A percentile compares a stretch with the other conserved stretches of the same genome.
Conservation (phyloP, 2,888 invertebrate species). For the Cacoxenus indagator region DNA sequence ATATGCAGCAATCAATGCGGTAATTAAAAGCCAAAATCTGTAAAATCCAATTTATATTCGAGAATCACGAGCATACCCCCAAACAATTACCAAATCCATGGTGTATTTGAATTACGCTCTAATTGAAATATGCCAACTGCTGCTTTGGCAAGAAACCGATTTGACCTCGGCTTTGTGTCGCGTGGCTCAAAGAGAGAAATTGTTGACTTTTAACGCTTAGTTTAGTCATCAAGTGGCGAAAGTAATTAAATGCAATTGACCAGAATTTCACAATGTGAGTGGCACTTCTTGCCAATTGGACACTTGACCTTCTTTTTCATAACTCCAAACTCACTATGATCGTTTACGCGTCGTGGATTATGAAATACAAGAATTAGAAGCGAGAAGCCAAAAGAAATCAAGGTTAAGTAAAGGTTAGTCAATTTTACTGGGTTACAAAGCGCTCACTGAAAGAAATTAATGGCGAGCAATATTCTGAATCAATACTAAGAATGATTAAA, state of each 20-base stretch:
- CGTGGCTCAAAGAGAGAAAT: not conserved
- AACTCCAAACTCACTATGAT: not conserved
- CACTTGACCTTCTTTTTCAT: not conserved
- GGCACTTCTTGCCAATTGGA: not conserved
- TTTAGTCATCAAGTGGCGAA: not conserved
- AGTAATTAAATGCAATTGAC: conserved; percentile 8
- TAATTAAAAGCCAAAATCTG: too few relatives aligned
- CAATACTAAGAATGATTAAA: too few relatives aligned
- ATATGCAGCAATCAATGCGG: too few relatives aligned
- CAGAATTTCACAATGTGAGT: not conserved
- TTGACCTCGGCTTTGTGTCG: not conserved
- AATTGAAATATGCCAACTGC: not conserved
- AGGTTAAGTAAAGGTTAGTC: not conserved
- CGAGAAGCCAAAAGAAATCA: not conserved
- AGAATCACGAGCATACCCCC: too few relatives aligned
- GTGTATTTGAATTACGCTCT: too few relatives aligned
- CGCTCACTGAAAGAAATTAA: not conserved
- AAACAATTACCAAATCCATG: too few relatives aligned
- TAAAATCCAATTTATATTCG: too few relatives aligned
- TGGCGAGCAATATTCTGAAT: too few relatives aligned
- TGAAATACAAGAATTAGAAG: not conserved
- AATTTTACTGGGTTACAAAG: not conserved
- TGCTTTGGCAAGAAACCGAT: not conserved
- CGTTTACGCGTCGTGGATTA: not conserved
- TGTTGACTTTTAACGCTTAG: not conserved